Conservation (phyloP, 35 echinoderm and acorn worm genomes). For the Stichopus chloronotus region DNA sequence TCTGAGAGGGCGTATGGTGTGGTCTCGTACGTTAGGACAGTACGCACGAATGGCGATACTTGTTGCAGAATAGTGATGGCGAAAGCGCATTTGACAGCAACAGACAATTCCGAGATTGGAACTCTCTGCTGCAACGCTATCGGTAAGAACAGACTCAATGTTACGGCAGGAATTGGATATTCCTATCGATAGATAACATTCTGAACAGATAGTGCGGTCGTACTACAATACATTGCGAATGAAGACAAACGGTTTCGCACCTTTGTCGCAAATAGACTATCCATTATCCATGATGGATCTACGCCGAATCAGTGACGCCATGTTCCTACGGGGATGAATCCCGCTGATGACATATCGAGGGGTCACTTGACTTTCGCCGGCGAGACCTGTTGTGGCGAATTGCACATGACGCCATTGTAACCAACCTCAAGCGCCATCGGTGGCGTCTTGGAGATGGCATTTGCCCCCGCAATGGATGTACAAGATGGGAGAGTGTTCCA, state of each 20-base stretch:
- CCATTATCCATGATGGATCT: conserved; percentile 57
- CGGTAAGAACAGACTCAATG: conserved; percentile 52
- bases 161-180: conserved; percentile 36
- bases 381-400: no score
- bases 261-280: conserved; percentile 69
- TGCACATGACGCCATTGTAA: no score
- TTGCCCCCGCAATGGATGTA: no score
- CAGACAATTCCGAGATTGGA: no score
- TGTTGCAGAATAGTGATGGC: no score
- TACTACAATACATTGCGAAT: conserved; percentile 66
- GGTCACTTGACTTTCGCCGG: conserved; percentile 25
- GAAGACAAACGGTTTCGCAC: conserved; percentile 62
- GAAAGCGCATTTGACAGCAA: no score
- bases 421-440: no score
- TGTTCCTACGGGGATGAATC: conserved; percentile 56
- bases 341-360: conserved; percentile 64
- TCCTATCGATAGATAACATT: conserved; percentile 19
- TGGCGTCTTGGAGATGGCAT: no score
- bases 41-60: neutral
- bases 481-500: no score
- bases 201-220: conserved; percentile 55
- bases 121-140: conserved; percentile 27
- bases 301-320: conserved; percentile 61
- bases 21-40: conserved; percentile 46
- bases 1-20: conserved; percentile 39